These are phyloP conservation scores for Therioaphis trifolii DNA, from an alignment of 2,888 invertebrate species.

Conservation along the genomic window DNA sequence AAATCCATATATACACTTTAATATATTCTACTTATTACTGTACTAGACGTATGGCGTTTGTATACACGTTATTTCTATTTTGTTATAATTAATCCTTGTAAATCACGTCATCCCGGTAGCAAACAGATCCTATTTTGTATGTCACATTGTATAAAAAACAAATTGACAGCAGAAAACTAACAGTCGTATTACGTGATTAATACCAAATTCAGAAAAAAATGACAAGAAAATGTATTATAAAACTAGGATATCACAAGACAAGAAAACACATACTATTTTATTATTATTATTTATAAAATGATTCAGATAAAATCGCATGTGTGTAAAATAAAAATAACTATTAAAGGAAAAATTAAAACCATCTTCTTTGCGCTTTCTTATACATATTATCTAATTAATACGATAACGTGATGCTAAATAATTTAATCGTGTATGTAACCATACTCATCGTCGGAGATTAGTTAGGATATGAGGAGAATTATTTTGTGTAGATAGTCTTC, in stretches of 20 bases:
- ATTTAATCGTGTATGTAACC: too few species aligned
- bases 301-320: too few species aligned
- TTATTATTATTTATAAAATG: too few species aligned
- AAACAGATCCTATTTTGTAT: conserved; percentile 7
- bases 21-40: not conserved
- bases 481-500: too few species aligned
- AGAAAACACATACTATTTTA: too few species aligned
- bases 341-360: too few species aligned
- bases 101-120: not conserved
- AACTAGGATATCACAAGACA: not conserved
- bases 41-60: not conserved
- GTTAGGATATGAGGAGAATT: too few species aligned
- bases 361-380: too few species aligned
- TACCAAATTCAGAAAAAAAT: conserved; percentile 37
- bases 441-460: too few species aligned
- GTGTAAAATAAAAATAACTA: too few species aligned
- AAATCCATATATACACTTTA: not conserved
- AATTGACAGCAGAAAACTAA: conserved; percentile 23
- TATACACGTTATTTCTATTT: not conserved
- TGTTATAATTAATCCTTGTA: not conserved
- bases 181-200: not conserved
- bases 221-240: not conserved
- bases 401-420: too few species aligned
- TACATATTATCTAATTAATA: too few species aligned
- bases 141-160: conserved; percentile 1